Evolutionary conservation across 2,113 vertebrate species (phyloP).

Genomic region (Gobius niger): DNA sequence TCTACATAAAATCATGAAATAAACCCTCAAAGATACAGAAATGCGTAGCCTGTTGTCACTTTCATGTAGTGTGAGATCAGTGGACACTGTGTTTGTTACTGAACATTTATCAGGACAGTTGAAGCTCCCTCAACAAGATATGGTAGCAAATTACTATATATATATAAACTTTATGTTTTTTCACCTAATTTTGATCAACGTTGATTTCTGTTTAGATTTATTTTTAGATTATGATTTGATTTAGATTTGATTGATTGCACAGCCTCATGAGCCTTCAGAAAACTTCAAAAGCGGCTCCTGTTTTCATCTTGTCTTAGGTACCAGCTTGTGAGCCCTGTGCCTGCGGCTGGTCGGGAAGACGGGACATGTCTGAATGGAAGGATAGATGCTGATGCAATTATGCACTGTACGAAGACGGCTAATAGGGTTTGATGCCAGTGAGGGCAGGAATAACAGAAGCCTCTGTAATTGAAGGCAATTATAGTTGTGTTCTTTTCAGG

Average conservation of each 20-base stretch:
- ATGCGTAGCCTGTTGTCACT: background rate
- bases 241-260: too few species aligned
- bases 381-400: slow-evolving; percentile 56
- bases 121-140: too few species aligned
- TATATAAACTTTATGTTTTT: too few species aligned
- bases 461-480: slow-evolving; percentile 44
- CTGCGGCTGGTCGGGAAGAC: slow-evolving; percentile 53
- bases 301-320: slow-evolving; percentile 24
- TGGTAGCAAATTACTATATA: too few species aligned
- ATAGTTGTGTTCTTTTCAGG: slow-evolving; percentile 19
- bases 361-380: slow-evolving; percentile 56
- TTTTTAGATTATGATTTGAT: too few species aligned
- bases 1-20: background rate
- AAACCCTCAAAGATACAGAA: background rate
- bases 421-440: slow-evolving; percentile 45
- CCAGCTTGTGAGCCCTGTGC: slow-evolving; percentile 29
- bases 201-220: too few species aligned
- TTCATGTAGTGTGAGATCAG: background rate
- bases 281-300: slow-evolving; percentile 18
- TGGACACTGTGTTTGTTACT: background rate
- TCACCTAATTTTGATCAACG: too few species aligned
- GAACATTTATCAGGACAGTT: background rate
- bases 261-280: too few species aligned
- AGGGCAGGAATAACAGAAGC: slow-evolving; percentile 30
- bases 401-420: slow-evolving; percentile 32